Conservation (phyloP, 2,888 invertebrate species). For the Acanthacorydalis orientalis region DNA sequence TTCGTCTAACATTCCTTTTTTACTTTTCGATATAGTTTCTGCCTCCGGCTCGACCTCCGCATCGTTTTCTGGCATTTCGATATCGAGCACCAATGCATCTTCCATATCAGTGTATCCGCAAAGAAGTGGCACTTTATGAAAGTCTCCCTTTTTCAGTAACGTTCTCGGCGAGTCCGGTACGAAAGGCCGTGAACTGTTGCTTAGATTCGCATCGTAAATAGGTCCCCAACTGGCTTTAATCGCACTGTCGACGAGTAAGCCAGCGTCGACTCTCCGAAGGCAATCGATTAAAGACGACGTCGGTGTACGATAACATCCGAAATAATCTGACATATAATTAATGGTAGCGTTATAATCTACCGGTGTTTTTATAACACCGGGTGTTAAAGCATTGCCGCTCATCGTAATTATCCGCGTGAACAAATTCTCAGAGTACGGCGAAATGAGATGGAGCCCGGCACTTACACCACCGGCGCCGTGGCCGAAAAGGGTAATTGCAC, state of each 20-base stretch:
- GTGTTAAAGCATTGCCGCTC: conserved; percentile 57
- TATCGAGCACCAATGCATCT: conserved; percentile 42
- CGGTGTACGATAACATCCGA: conserved; percentile 51
- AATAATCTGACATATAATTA: conserved; percentile 44
- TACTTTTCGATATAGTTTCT: conserved; percentile 25
- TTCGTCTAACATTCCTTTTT: conserved; percentile 21
- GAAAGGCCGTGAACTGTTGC: conserved; percentile 46
- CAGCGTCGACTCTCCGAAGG: conserved; percentile 40
- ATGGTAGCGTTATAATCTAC: conserved; percentile 42
- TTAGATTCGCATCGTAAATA: conserved; percentile 52
- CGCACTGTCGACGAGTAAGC: conserved; percentile 40
- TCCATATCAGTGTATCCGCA: conserved; percentile 74
- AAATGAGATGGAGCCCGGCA: conserved; percentile 57
- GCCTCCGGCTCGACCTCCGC: conserved; percentile 40
- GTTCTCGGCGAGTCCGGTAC: conserved; percentile 47
- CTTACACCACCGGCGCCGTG: conserved; percentile 68
- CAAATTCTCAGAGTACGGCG: conserved; percentile 42
- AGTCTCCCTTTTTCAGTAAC: conserved; percentile 41
- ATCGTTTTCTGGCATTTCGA: conserved; percentile 36
- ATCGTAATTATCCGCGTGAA: conserved; percentile 64
- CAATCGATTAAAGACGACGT: conserved; percentile 51
- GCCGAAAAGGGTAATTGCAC: conserved; percentile 60
- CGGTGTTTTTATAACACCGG: conserved; percentile 43
- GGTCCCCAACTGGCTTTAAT: conserved; percentile 56
- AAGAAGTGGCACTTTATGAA: conserved; percentile 51